A percentile compares a stretch with the other conserved stretches of the same genome.
Evolutionary conservation across 2,113 vertebrate species (phyloP).

Genomic region (Pandion haliaetus): DNA sequence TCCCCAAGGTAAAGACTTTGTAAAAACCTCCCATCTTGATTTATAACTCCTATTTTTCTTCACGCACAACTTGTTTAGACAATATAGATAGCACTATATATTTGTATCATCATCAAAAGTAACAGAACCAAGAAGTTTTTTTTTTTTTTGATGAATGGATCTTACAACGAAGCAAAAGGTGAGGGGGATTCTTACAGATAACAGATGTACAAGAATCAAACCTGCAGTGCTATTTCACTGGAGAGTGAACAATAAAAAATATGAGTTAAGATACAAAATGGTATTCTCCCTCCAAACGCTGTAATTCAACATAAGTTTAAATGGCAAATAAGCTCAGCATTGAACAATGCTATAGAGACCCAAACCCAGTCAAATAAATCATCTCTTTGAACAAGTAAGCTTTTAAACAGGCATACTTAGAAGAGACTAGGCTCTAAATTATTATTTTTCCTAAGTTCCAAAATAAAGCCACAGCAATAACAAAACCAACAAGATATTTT

Average conservation of each 20-base stretch:
- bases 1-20: background rate
- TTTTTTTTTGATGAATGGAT: background rate
- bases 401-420: background rate
- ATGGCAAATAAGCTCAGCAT: constrained; percentile 8
- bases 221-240: background rate
- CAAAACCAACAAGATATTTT: background rate
- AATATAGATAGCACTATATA: background rate
- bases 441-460: background rate
- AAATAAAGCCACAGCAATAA: constrained; percentile 5
- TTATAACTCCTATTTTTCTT: background rate
- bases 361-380: background rate
- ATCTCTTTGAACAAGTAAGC: background rate
- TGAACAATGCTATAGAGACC: background rate
- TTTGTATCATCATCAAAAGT: background rate
- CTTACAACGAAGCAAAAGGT: background rate
- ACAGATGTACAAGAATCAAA: background rate
- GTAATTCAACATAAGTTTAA: background rate
- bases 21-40: constrained; percentile 13
- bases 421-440: background rate
- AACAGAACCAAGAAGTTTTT: background rate
- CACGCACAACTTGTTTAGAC: background rate
- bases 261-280: background rate
- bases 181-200: background rate
- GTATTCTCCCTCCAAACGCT: background rate
- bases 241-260: background rate